phyloP scores from a whole-genome alignment of 2,888 invertebrate species.

The Yponomeuta plumbellus region DNA sequence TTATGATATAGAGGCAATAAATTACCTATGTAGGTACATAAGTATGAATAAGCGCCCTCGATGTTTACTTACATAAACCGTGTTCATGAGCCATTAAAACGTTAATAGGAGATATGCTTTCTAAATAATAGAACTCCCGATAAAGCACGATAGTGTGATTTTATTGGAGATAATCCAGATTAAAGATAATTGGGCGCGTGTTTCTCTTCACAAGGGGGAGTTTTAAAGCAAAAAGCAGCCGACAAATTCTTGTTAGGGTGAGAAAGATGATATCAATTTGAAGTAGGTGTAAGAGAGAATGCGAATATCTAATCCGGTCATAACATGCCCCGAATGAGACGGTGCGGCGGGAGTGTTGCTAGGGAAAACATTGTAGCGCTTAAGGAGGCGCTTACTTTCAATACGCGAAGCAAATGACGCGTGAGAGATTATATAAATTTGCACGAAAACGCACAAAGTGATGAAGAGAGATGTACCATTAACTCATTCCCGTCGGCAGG shows the following conservation, averaged over 20 bases:
- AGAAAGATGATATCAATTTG: background rate
- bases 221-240: conserved; percentile 17
- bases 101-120: background rate
- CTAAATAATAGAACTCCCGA: background rate
- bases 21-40: background rate
- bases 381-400: conserved; percentile 18
- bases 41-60: background rate
- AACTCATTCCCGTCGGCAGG: conserved; percentile 5
- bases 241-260: background rate
- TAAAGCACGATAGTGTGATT: conserved; percentile 37
- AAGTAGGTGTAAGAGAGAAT: conserved; percentile 16
- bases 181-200: conserved; percentile 41
- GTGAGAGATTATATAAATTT: conserved; percentile 23
- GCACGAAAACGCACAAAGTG: conserved; percentile 17
- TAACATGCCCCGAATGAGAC: conserved; percentile 4
- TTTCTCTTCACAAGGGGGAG: conserved; percentile 12
- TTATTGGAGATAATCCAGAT: conserved; percentile 57
- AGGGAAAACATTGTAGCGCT: background rate
- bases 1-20: background rate
- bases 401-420: conserved; percentile 25
- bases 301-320: conserved; percentile 15
- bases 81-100: background rate
- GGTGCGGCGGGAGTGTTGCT: background rate
- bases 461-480: conserved; percentile 18
- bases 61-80: background rate